These are phyloP conservation scores for Neuroterus valhalla DNA, from an alignment of 1,140 invertebrate genomes.

Conservation along the genomic window DNA sequence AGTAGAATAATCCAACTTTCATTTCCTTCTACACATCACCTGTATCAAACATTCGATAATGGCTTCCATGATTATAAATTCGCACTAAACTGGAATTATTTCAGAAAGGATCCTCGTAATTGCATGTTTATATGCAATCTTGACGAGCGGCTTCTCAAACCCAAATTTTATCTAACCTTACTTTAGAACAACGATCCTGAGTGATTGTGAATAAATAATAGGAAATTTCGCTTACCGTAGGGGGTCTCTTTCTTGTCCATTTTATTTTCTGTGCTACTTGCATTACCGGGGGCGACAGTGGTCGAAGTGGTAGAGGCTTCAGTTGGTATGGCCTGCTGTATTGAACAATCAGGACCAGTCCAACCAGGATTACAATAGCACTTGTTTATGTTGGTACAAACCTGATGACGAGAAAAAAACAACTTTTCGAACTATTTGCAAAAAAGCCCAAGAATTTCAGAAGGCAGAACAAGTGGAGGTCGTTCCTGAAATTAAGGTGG, in stretches of 20 bases:
- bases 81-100: neutral
- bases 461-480: neutral
- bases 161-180: neutral
- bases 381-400: conserved; percentile 94
- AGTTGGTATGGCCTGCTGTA: conserved; percentile 80
- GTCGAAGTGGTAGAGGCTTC: conserved; percentile 72
- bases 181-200: neutral
- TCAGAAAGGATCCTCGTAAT: neutral
- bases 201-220: conserved; percentile 32
- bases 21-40: neutral
- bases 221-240: conserved; percentile 81
- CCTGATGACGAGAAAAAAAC: conserved; percentile 74
- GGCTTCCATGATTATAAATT: neutral
- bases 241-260: conserved; percentile 91
- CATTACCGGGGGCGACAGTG: conserved; percentile 70
- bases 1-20: neutral
- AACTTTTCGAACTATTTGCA: conserved; percentile 1
- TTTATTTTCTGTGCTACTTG: conserved; percentile 79
- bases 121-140: neutral
- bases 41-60: neutral
- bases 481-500: neutral
- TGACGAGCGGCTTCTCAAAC: neutral
- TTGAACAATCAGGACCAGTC: conserved; percentile 92
- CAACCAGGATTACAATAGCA: conserved; percentile 94
- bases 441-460: no score